Evolutionary conservation across 2,888 invertebrate genomes (phyloP).

Genomic region (Macropis europaea): DNA sequence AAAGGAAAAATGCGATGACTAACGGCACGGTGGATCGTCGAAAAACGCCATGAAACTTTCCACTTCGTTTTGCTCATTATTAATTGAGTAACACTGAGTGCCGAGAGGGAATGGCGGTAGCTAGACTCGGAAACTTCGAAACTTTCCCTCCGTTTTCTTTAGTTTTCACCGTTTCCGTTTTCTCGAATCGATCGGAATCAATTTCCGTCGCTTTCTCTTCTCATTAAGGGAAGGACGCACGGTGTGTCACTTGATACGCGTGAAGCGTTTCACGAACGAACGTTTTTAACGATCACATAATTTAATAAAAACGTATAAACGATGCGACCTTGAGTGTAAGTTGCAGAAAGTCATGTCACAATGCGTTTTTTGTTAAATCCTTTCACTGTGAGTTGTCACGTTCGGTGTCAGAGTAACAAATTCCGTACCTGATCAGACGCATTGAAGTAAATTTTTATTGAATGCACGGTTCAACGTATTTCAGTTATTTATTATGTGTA

Average conservation of each 20-base stretch:
- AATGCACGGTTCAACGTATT: no score
- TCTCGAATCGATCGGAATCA: constrained; percentile 6
- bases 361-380: no score
- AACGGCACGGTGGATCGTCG: constrained; percentile 2
- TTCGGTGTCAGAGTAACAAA: no score
- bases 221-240: neutral
- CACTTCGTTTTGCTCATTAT: constrained; percentile 29
- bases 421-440: neutral
- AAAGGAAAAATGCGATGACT: neutral
- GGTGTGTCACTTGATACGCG: neutral
- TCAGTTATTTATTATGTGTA: no score
- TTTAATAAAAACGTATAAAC: no score
- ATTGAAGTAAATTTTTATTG: neutral
- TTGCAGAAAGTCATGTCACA: no score
- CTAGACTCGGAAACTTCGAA: constrained; percentile 23
- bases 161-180: neutral
- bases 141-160: constrained; percentile 7
- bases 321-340: no score
- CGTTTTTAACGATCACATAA: no score
- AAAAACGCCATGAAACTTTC: constrained; percentile 17
- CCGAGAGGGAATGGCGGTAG: neutral
- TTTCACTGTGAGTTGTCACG: no score
- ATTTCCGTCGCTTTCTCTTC: neutral
- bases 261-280: constrained; percentile 8
- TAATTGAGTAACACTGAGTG: constrained; percentile 26